Base-by-base conservation (phyloP, 2,113 vertebrate genomes). In the Scomber japonicus region DNA sequence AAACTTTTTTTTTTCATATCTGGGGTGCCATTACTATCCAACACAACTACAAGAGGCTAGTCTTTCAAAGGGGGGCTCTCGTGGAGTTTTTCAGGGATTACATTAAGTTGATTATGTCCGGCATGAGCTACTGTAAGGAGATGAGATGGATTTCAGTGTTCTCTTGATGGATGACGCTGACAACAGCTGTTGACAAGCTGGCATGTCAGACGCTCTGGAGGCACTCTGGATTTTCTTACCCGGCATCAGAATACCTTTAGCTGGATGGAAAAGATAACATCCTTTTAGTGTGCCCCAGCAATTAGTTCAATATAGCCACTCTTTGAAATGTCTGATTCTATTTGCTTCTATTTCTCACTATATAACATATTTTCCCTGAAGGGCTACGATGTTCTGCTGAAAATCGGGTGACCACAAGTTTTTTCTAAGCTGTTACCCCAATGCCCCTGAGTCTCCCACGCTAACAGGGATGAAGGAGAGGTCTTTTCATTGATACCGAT, bases 401-500 rank as follows among this genome's bases (percentile, higher is more conserved):
- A 35, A 75, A 40, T 53, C 59, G 8, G 68, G 19, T 5, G 19
- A 45, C 19, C 69, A 15, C 68, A 44, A 15, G 45, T 51, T 46
- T 48, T 61, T 60, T 46, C 31, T n/a, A 8, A 51, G 40, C 11
- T 9, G n/a, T 72, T 72, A 27, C 19, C 15, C 63, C 46, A 53
- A 5, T 27, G 62, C n/a, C 64, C 49, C 57, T n/a, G 68, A 62
- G 12, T 62, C 63, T 56, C 44, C 48, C 4, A 51, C 62, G 16
- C 65, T 45, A 59, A 64, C 55, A 61, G 17, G 40, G 75, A 24
- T 61, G 82, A 83, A 55, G 44, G 24, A 69, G 80, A 78, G 55
- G 56, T 24, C 62, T 35, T 71, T 67, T 81, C 75, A 82, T 62
- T 79, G 79, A 62, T 59, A 60, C 73, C 61, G 85, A 84, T 80